phyloP scores from a whole-genome alignment of 30 jellyfish, hydroid and myxozoan genomes.

The Sanderia malayensis region DNA sequence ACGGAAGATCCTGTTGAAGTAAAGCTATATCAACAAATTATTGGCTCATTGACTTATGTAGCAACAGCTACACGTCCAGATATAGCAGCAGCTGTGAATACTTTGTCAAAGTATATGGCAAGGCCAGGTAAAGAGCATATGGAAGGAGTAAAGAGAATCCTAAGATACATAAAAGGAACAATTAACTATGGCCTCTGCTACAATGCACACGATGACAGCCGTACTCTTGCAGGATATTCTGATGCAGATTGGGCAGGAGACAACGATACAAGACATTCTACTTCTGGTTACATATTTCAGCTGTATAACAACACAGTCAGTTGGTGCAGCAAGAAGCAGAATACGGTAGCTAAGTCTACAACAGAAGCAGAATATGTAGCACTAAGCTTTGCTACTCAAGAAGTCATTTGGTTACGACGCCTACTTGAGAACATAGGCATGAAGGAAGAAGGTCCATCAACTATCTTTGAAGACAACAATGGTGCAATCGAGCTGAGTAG shows the following conservation, averaged over 20 bases:
- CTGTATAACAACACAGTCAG: constrained; percentile 30
- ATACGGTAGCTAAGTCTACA: constrained; percentile 46
- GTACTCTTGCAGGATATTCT: too few relatives aligned
- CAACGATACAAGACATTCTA: too few relatives aligned
- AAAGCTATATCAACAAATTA: constrained; percentile 53
- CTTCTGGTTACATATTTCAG: too few relatives aligned
- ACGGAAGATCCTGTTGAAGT: constrained; percentile 6
- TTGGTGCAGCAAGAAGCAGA: constrained; percentile 56
- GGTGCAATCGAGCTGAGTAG: constrained; percentile 25
- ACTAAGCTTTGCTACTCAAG: constrained; percentile 37
- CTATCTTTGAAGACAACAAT: constrained; percentile 43
- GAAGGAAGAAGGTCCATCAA: not conserved
- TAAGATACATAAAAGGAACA: constrained; percentile 65
- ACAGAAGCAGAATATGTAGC: constrained; percentile 71
- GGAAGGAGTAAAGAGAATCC: constrained; percentile 53
- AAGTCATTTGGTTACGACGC: constrained; percentile 53
- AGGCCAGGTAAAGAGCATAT: constrained; percentile 52
- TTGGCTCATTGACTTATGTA: constrained; percentile 41
- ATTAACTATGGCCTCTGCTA: constrained; percentile 14
- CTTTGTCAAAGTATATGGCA: constrained; percentile 18
- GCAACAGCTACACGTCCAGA: constrained; percentile 55
- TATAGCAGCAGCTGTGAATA: constrained; percentile 51
- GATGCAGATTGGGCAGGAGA: too few relatives aligned
- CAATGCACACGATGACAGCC: not conserved
- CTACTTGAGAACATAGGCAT: not conserved